Evolutionary conservation across 2,113 vertebrate genomes (phyloP), one percentile per base, ranked within the genome.

Genomic region (Chamaetylas fuelleborni): DNA sequence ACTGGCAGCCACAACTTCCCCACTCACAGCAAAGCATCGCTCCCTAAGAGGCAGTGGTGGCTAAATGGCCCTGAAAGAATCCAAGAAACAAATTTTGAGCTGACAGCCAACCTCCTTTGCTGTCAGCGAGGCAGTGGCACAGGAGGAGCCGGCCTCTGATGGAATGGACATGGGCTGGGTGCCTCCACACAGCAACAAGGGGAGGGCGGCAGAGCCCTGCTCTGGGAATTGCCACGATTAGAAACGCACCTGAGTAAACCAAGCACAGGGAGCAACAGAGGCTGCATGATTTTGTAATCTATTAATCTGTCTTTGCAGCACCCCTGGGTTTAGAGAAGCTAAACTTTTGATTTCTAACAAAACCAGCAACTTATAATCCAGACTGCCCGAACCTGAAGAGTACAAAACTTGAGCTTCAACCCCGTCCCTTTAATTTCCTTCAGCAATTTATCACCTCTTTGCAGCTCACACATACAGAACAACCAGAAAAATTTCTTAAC

Each of bases 391-490:
- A 95, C 83, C 43, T 76, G 66, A 88, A 91, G 64, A 92, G 60
- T 65, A 94, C 38, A 95, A 87, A 97, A 94, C 60, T 97, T 94
- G 58, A 96, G 88, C 81, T 83, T 34, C 71, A 90, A 53, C 12
- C 57, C 72, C 80, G n/a, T n/a, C 62, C 19, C 97, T 97, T 98
- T 96, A 98, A 98, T 98, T 98, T 98, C 97, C 98, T 98, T 98
- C 96, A 98, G 97, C 98, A 97, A 98, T 98, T 97, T 98, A 98
- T 96, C 98, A 98, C 97, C 97, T 98, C 94, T 98, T 98, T 93
- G 96, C 95, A 97, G 97, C 94, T 98, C 98, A 98, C 98, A 98
- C 97, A 94, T 97, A 96, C 40, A 96, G 94, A 92, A 91, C 85
- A 97, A 97, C 95, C 83, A 97, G 90, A 96, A 96, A 97, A 96